Evolutionary conservation across 2,797 vertebrate species (phyloP), one percentile per base, ranked within the genome.

Genomic region (Cottoperca gobio): DNA sequence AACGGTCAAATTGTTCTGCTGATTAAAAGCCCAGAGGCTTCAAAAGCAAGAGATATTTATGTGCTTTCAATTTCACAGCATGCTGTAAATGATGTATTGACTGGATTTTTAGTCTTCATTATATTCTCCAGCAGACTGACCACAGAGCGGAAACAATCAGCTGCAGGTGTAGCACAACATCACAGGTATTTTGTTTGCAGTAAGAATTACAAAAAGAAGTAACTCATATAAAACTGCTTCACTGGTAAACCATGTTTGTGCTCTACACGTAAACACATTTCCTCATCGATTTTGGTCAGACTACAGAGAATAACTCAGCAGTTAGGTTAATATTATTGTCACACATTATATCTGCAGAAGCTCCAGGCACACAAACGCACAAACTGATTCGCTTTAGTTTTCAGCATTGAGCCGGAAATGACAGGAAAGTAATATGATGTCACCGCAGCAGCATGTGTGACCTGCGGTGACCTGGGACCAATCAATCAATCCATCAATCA

Each of bases 321-420:
- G n/a, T 7, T 6, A 45, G 59, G 67, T 87, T 45, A 66, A 76
- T 75, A 59, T 35, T 52, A 42, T 54, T 31, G 67, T 54, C 54
- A 54, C 62, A 21, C 12, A 9, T 6, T 7, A n/a, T 46, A 46
- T 62, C 53, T 33, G 23, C 49, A 62, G 31, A 13, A 58, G 28
- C 49, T 49, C 4, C 16, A 54, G 48, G 23, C 6, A 13, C 67
- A 58, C 42, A 70, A 69, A 69, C 42, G 31, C 33, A 40, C 24
- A 5, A 28, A 64, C 55, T 66, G 67, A 75, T 78, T 76, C 19
- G 5, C 21, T 45, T 67, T 76, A 77, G 43, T 68, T 69, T 57
- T 14, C 42, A 62, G 43, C 26, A 40, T n/a, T 35, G 42, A 78
- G 58, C 33, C 42, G 55, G 45, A 74, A 70, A 40, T 62, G 28